A percentile compares a stretch with the other conserved stretches of the same genome.
Evolutionary conservation across 2,888 invertebrate species (phyloP).

Genomic region (Operophtera brumata): DNA sequence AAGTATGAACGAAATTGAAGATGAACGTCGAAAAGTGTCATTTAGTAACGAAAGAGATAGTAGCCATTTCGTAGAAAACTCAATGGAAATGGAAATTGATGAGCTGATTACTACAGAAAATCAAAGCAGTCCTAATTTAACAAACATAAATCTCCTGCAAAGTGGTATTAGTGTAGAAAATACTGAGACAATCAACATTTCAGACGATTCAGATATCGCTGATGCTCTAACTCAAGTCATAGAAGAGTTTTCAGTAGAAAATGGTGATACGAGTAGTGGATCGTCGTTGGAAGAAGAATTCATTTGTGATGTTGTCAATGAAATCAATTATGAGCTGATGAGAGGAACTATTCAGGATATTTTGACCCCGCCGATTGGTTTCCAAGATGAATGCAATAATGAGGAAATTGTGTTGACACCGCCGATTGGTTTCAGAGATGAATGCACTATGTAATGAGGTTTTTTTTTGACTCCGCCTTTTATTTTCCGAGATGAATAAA

Average conservation of each 20-base stretch:
- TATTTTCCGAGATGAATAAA: neutral
- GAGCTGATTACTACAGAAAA: neutral
- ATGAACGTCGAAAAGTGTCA: neutral
- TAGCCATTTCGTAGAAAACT: neutral
- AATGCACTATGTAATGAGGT: neutral
- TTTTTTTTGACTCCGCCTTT: neutral
- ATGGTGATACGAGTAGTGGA: slow-evolving; percentile 33
- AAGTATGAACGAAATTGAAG: neutral
- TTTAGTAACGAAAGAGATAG: neutral
- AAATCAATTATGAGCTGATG: slow-evolving; percentile 55
- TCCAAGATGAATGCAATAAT: slow-evolving; percentile 44
- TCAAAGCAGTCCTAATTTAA: neutral
- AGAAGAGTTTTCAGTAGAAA: slow-evolving; percentile 46
- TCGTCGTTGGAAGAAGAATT: slow-evolving; percentile 55
- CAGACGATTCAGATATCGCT: slow-evolving; percentile 48
- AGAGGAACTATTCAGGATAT: slow-evolving; percentile 40
- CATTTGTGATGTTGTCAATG: slow-evolving; percentile 55
- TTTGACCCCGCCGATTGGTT: slow-evolving; percentile 60
- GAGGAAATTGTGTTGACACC: neutral
- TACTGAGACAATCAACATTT: slow-evolving; percentile 23
- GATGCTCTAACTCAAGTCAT: slow-evolving; percentile 66
- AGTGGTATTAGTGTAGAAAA: neutral
- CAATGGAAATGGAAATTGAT: slow-evolving; percentile 1
- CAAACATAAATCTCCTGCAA: neutral
- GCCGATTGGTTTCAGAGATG: neutral